Base-by-base conservation (phyloP, 1,140 invertebrate species). In the Leptoteleia sp. region DNA sequence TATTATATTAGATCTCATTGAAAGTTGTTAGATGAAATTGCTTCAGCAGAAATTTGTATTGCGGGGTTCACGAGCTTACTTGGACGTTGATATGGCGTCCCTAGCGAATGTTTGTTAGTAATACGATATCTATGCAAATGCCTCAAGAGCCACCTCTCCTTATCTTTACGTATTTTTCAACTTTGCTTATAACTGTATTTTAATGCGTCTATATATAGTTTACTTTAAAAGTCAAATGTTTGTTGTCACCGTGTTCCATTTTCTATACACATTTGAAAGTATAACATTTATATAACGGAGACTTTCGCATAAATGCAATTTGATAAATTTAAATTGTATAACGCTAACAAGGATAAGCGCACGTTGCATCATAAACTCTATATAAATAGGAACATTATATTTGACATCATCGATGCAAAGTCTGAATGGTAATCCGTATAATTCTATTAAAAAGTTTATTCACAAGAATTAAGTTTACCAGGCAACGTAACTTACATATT, bases 71-170 rank as follows among this genome's bases (percentile, higher is more conserved):
- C 27, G 27, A 59, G 50, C 29, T 55, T 55, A 27, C 35, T 27
- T 40, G 6, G 3, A 40, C 19, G 22, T 29, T 40, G 40, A 38
- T 55, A 47, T 15, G 22, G 16, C 29, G 54, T 59, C 35, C 40
- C 15, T 29, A 7, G 19, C 22, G 54, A 43, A 59, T 59, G 54
- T 59, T 59, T 59, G 38, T 59, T 59, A 45, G 38, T 33, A 37
- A 15, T 19, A 19, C 37, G 42, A 61, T 62, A 62, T 33, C 43
- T 62, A 62, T 62, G 43, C 22, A 62, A 62, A 62, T 62, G 40
- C 11, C 22, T 50, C 47, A 35, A 8, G 9, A 43, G 11, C 9
- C 33, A 38, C 55, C 7, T 12, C 13, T 48, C n/a, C 59, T 48
- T 50, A 62, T 40, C 45, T 27, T 16, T 6, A 48, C 31, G n/a